Base-by-base conservation (phyloP, 1,140 invertebrate genomes). In the Aphelenchoides besseyi region DNA sequence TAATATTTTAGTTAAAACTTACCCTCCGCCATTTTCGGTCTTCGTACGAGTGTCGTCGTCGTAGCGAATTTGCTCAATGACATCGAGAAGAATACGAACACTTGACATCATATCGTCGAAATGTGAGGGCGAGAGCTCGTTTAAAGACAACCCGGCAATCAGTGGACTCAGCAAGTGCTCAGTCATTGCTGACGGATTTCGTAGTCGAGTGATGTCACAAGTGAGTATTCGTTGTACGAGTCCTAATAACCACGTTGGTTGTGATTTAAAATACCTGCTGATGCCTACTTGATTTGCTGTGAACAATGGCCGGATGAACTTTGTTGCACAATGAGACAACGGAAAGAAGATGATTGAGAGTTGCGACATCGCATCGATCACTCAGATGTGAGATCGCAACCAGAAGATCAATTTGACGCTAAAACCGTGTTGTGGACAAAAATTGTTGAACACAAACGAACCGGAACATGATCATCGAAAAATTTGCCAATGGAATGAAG, bases 391-490 rank as follows among this genome's bases (percentile, higher is more conserved):
- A 70, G 3, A 82, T 54, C 2, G 82, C 75, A 0, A 72, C 77
- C 12, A 82, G 69, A n/a, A 84, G 62, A 30, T 82, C 81, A 2
- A 82, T 73, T 77, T 82, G 81, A 3, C 82, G 70, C 79, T 83
- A 68, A 59, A 80, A 71, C n/a, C 28, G 18, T 26, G 35, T 16
- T 53, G 12, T 52, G 26, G 36, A 48, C 41, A 23, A 23, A 23
- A 48, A 48, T n/a, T n/a, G n/a, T n/a, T n/a, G n/a, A n/a, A n/a
- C n/a, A n/a, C 12, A 29, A 35, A 75, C 68, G 35, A 28, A 80
- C 78, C 28, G 79, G 79, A 37, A 82, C 71, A 37, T 82, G 82
- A 28, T 79, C 74, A 37, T 84, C 77, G 30, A 82, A 82, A 55
- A 72, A 82, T 28, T 57, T 33, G 8, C 75, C 67, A 41, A 81